Percentiles rank a stretch among this genome's conserved stretches.
Conservation (phyloP, 2,797 vertebrate species). For the Falco naumanni region DNA sequence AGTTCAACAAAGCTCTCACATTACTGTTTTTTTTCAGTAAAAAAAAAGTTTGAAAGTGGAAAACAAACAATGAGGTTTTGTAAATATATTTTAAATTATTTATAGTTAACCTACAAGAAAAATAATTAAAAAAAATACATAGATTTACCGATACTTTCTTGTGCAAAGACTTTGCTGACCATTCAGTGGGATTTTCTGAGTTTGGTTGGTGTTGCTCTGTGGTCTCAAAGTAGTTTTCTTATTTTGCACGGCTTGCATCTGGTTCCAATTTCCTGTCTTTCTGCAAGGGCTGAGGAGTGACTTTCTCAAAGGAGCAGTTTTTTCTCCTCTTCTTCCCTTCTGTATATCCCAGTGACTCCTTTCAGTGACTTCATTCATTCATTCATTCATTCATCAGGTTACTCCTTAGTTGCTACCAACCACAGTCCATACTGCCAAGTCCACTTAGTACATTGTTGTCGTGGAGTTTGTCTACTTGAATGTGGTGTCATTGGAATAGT, state of each 20-base stretch:
- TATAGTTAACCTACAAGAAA: neutral
- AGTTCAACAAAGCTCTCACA: neutral
- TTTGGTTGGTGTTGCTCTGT: neutral
- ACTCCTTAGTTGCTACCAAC: neutral
- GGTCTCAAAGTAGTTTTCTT: neutral
- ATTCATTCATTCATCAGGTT: accelerated
- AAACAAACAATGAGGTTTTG: neutral
- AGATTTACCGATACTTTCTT: neutral
- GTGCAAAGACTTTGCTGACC: neutral
- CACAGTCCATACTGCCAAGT: neutral
- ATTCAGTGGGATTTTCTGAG: neutral
- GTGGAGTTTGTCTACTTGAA: neutral
- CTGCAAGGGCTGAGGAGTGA: neutral
- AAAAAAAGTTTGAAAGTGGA: neutral
- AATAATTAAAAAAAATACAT: neutral
- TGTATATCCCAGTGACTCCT: neutral
- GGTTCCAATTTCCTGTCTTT: neutral
- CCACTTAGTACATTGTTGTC: neutral
- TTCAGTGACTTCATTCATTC: neutral
- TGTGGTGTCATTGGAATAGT: accelerated
- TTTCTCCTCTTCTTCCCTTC: neutral
- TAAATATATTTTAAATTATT: neutral
- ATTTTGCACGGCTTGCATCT: neutral
- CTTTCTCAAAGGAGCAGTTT: neutral
- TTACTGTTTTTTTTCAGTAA: neutral